phyloP scores from a whole-genome alignment of 2,888 invertebrate species.

The Zonitis immaculata region DNA sequence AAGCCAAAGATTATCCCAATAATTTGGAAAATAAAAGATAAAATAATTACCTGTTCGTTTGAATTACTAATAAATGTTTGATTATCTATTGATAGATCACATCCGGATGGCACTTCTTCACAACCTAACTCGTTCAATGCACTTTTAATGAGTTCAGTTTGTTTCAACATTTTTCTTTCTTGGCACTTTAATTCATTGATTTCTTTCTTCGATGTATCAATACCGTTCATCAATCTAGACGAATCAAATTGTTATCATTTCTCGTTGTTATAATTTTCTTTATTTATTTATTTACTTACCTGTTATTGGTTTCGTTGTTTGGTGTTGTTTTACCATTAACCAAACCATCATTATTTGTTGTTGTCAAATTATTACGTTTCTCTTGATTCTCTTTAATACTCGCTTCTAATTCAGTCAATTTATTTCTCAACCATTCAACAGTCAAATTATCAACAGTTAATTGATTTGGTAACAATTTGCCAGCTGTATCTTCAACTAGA shows the following conservation, averaged over 20 bases:
- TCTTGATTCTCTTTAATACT: slow-evolving; percentile 75
- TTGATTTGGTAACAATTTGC: slow-evolving; percentile 80
- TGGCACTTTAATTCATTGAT: slow-evolving; percentile 75
- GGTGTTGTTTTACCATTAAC: slow-evolving; percentile 42
- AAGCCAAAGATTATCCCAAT: too few relatives aligned
- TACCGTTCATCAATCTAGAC: slow-evolving; percentile 30
- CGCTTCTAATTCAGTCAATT: slow-evolving; percentile 72
- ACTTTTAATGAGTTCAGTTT: slow-evolving; percentile 77
- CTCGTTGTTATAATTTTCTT: background rate
- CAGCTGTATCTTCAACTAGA: slow-evolving; percentile 82
- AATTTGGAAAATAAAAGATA: too few relatives aligned
- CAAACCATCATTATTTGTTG: slow-evolving; percentile 34
- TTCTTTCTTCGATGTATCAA: slow-evolving; percentile 56
- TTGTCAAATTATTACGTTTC: slow-evolving; percentile 47
- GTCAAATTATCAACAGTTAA: slow-evolving; percentile 90
- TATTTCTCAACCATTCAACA: slow-evolving; percentile 80
- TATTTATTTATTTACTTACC: slow-evolving; percentile 32
- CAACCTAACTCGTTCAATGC: slow-evolving; percentile 85
- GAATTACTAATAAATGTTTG: slow-evolving; percentile 61
- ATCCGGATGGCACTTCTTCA: slow-evolving; percentile 81
- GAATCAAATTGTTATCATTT: slow-evolving; percentile 3
- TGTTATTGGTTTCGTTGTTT: slow-evolving; percentile 39
- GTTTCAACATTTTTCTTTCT: slow-evolving; percentile 76
- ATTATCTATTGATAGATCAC: slow-evolving; percentile 62
- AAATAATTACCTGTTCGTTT: slow-evolving; percentile 57